Evolutionary conservation across 1,140 invertebrate genomes (phyloP), one percentile per base, ranked within the genome.

Genomic region (Heterodera carotae): DNA sequence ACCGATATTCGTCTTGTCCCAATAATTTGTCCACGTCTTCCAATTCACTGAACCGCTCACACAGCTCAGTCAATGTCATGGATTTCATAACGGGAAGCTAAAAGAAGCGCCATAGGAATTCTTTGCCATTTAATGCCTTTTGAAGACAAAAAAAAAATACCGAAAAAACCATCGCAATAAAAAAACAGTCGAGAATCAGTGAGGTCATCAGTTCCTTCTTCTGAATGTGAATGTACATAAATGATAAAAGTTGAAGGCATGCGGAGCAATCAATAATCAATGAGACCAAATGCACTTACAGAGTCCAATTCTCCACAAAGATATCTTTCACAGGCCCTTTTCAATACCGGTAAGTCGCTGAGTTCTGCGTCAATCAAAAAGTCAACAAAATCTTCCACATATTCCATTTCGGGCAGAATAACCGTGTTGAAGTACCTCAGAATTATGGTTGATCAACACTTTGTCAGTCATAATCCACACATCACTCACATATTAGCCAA

Each of bases 321-420:
- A 76, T 86, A 86, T 43, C 85, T 36, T 43, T 86, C 85, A 75
- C 84, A 86, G 12, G 85, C 85, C 70, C 86, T 31, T 53, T 86
- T 86, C 31, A 86, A 34, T 15, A 86, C 85, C 8, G 85, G 85
- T 43, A 86, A 74, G 66, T 86, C 85, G 60, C 86, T 86, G 8
- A 86, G 77, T 62, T 86, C 86, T 0, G 85, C 85, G 76, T 86
- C 85, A 43, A 86, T 86, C 33, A 88, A 56, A 66, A 86, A 87
- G 76, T 86, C 85, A 25, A 78, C 80, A 76, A 87, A 87, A 75
- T 86, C 85, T 76, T 86, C 85, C 15, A 86, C 84, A 73, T 85
- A 86, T 27, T 84, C 83, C 31, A 86, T 87, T 70, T 87, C 72
- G 2, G 85, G 84, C 7, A 86, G 76, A 27, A 80, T 79, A 22